phyloP scores from a whole-genome alignment of 2,797 vertebrate species.

The Furcifer pardalis region DNA sequence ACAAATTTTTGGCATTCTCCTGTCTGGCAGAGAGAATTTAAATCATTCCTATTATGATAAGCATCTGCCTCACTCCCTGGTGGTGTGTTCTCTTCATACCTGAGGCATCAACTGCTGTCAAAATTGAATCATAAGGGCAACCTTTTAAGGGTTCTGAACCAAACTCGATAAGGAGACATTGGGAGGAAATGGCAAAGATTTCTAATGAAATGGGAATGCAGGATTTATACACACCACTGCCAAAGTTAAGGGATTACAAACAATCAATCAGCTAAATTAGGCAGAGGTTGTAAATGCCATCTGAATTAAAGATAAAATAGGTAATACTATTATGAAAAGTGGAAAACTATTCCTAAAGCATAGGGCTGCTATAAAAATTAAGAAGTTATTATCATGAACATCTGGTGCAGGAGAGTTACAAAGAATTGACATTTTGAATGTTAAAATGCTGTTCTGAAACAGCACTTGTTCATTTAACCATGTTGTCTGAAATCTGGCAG shows the following conservation, averaged over 20 bases:
- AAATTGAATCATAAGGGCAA: constrained; percentile 2
- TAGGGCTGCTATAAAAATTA: neutral
- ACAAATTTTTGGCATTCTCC: constrained; percentile 29
- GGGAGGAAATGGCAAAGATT: neutral
- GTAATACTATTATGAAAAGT: neutral
- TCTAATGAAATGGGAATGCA: neutral
- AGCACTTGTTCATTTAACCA: neutral
- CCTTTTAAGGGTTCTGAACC: neutral
- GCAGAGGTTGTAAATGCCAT: neutral
- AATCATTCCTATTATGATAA: constrained; percentile 21
- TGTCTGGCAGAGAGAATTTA: constrained; percentile 22
- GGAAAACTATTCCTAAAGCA: neutral
- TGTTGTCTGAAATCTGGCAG: neutral
- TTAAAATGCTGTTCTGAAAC: neutral
- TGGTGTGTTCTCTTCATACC: constrained; percentile 10
- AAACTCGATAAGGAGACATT: constrained; percentile 11
- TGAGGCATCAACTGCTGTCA: constrained; percentile 12
- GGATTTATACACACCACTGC: neutral
- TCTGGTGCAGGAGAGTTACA: neutral
- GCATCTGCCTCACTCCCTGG: neutral
- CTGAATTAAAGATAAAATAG: neutral
- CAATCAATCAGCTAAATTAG: neutral
- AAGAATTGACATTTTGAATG: neutral
- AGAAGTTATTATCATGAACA: neutral
- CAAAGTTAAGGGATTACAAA: constrained; percentile 7